phyloP scores from a whole-genome alignment of 2,113 vertebrate genomes.

The Mormoops blainvillei region DNA sequence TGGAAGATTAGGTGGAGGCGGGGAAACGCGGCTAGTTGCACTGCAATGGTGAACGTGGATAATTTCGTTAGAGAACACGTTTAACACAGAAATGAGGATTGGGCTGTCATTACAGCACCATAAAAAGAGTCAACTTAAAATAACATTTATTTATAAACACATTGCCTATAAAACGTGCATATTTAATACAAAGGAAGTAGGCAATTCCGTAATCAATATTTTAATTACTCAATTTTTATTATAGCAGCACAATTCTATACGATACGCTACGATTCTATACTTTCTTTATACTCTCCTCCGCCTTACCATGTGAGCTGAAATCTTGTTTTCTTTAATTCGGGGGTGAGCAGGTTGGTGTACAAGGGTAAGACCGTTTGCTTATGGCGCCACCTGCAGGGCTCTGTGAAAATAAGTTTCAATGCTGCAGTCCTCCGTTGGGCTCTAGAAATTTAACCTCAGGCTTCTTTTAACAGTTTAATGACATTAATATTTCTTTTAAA shows the following conservation, averaged over 20 bases:
- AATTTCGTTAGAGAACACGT: constrained; percentile 43
- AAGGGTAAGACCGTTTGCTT: constrained; percentile 26
- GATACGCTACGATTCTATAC: neutral
- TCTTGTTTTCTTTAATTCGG: neutral
- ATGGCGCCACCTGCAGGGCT: constrained; percentile 75
- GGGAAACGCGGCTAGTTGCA: neutral
- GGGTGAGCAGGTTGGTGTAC: neutral
- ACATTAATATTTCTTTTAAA: neutral
- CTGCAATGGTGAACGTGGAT: neutral
- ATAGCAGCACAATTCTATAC: neutral
- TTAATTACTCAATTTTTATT: constrained; percentile 60
- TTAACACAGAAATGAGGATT: constrained; percentile 6
- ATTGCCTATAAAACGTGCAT: neutral
- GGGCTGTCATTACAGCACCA: constrained; percentile 5
- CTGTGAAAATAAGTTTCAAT: neutral
- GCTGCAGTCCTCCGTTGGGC: neutral
- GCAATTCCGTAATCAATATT: constrained; percentile 66
- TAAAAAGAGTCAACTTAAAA: constrained; percentile 51
- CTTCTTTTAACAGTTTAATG: neutral
- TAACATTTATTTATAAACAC: constrained; percentile 40
- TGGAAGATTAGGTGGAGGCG: neutral
- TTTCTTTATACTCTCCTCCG: neutral
- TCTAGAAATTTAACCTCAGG: neutral
- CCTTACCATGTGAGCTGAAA: neutral
- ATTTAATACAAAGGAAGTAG: constrained; percentile 43